phyloP scores from a whole-genome alignment of 2,113 vertebrate species.

The Protobothrops flavoviridis region DNA sequence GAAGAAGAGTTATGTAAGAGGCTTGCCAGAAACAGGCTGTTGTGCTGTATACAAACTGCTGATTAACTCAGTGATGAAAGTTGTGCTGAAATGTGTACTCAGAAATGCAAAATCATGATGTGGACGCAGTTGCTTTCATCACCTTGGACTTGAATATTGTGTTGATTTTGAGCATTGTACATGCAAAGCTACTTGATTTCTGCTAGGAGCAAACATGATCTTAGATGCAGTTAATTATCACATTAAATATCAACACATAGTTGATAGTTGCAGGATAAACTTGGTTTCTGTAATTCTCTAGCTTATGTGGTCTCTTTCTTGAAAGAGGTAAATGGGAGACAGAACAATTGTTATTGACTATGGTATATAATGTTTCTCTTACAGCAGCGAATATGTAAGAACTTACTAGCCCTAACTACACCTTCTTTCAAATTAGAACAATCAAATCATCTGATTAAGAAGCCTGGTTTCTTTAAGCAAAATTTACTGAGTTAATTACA shows the following conservation, averaged over 20 bases:
- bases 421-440: not conserved
- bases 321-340: not conserved
- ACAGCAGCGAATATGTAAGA: not conserved
- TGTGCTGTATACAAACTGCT: not conserved
- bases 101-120: not conserved
- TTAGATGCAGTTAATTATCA: not conserved
- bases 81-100: not conserved
- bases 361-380: not conserved
- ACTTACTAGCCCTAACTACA: not conserved
- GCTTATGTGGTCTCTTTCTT: not conserved
- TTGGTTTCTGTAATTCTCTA: not conserved
- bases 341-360: not conserved
- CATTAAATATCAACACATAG: not conserved
- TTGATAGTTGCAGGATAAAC: not conserved
- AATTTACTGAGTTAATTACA: not conserved
- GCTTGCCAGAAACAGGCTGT: not conserved
- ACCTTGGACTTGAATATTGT: not conserved
- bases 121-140: too few relatives aligned
- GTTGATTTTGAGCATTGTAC: not conserved
- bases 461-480: not conserved
- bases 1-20: not conserved
- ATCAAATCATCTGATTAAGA: not conserved
- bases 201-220: not conserved
- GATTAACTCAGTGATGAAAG: not conserved
- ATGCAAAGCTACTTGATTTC: not conserved